A percentile compares a stretch with the other conserved stretches of the same genome.
These are phyloP conservation scores for Micromesistius poutassou DNA, from an alignment of 2,797 vertebrate genomes.

Conservation along the genomic window DNA sequence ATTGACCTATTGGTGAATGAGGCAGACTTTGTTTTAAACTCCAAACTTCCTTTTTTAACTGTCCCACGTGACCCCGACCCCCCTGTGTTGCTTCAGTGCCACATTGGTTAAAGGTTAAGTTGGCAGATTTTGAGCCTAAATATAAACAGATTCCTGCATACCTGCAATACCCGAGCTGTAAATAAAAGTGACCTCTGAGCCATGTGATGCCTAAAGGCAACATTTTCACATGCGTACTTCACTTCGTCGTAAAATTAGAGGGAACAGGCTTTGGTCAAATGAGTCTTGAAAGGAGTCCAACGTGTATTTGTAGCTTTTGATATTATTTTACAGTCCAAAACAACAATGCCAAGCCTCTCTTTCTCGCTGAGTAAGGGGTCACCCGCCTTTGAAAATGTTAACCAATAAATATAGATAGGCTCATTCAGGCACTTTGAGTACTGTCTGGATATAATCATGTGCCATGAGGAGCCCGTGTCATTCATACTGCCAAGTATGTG, in stretches of 20 bases:
- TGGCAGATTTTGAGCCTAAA: background rate
- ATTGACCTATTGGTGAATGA: background rate
- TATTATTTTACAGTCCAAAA: background rate
- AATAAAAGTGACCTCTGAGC: constrained; percentile 1
- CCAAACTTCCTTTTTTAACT: background rate
- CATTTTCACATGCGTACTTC: background rate
- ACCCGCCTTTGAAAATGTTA: background rate
- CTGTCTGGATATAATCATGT: background rate
- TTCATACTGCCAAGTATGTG: background rate
- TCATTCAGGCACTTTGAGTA: background rate
- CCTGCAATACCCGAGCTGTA: background rate
- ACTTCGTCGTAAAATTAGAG: background rate
- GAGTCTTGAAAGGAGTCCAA: background rate
- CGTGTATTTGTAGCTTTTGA: background rate
- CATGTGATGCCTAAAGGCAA: background rate
- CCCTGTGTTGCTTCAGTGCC: background rate
- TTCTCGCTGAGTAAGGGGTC: background rate
- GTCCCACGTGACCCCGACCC: background rate
- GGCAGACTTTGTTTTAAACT: background rate
- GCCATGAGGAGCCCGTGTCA: background rate
- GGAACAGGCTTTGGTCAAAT: background rate
- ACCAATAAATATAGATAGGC: constrained; percentile 1
- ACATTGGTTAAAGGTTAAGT: background rate
- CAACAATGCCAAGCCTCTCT: background rate
- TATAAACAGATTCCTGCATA: constrained; percentile 4